Conservation (phyloP, 2,797 vertebrate genomes). For the Carcharodon carcharias region DNA sequence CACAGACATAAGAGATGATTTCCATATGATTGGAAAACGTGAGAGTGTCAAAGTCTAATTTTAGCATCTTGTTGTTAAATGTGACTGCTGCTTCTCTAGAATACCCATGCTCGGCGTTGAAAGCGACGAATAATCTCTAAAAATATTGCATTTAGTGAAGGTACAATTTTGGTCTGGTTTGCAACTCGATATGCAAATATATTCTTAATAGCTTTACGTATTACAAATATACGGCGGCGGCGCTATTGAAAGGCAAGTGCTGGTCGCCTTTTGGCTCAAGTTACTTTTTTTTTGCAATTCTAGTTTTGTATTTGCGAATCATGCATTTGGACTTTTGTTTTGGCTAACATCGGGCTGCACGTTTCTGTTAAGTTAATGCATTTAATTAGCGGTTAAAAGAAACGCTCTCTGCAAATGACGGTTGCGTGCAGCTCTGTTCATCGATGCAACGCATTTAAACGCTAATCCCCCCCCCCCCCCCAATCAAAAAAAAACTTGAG, state of each 20-base stretch:
- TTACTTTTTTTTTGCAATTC: neutral
- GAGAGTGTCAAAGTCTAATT: neutral
- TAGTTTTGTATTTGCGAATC: neutral
- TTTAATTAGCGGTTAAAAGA: neutral
- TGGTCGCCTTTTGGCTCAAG: neutral
- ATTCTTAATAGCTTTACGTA: neutral
- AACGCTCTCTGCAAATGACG: neutral
- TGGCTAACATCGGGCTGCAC: neutral
- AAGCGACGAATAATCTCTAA: neutral
- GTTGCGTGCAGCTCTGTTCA: neutral
- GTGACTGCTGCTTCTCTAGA: neutral
- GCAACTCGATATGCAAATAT: neutral
- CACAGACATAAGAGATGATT: neutral
- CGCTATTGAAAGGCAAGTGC: neutral
- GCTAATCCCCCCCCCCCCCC: neutral
- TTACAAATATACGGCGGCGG: neutral
- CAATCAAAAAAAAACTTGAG: neutral
- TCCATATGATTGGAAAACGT: neutral
- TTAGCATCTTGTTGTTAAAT: neutral
- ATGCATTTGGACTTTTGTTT: neutral
- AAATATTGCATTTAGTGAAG: no score
- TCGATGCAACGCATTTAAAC: slow-evolving; percentile 27
- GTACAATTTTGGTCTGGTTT: neutral
- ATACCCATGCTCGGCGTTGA: neutral
- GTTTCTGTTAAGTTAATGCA: neutral